These are phyloP conservation scores for Auanema freiburgensis DNA, from an alignment of 2,888 invertebrate species.

Conservation along the genomic window DNA sequence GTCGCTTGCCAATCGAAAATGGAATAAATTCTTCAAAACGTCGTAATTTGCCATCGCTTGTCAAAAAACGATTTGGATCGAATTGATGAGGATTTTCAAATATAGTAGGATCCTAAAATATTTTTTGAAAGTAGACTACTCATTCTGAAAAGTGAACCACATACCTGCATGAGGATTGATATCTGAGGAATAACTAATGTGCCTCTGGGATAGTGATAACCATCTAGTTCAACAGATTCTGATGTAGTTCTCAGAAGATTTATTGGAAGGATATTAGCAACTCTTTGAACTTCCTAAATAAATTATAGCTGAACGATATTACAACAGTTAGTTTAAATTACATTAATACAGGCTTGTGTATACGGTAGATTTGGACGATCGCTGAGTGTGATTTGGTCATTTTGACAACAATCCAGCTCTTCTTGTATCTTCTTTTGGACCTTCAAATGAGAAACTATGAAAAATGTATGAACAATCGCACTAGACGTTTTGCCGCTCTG, in stretches of 20 bases:
- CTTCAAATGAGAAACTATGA: too few species aligned
- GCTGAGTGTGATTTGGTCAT: conserved; percentile 34
- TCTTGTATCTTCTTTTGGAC: conserved; percentile 39
- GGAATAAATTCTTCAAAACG: conserved; percentile 55
- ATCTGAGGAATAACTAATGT: conserved; percentile 62
- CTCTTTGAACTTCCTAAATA: conserved; percentile 60
- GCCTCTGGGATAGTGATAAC: conserved; percentile 53
- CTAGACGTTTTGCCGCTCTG: too few species aligned
- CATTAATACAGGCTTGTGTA: conserved; percentile 56
- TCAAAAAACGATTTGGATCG: conserved; percentile 62
- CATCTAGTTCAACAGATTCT: conserved; percentile 54
- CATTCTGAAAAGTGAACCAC: background rate
- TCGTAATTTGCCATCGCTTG: conserved; percentile 45
- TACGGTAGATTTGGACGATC: conserved; percentile 51
- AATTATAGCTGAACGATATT: background rate
- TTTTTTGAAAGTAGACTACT: background rate
- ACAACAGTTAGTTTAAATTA: conserved; percentile 18
- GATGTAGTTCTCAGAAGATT: conserved; percentile 55
- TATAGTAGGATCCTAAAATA: conserved; percentile 42
- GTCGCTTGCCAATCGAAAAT: conserved; percentile 59
- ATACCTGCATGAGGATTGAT: conserved; percentile 52
- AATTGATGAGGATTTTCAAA: conserved; percentile 59
- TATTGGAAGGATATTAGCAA: conserved; percentile 64
- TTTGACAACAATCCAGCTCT: conserved; percentile 43
- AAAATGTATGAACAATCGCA: too few species aligned